A percentile compares a stretch with the other conserved stretches of the same genome.
Conservation (phyloP, 2,113 vertebrate species). For the Pontoporia blainvillei region DNA sequence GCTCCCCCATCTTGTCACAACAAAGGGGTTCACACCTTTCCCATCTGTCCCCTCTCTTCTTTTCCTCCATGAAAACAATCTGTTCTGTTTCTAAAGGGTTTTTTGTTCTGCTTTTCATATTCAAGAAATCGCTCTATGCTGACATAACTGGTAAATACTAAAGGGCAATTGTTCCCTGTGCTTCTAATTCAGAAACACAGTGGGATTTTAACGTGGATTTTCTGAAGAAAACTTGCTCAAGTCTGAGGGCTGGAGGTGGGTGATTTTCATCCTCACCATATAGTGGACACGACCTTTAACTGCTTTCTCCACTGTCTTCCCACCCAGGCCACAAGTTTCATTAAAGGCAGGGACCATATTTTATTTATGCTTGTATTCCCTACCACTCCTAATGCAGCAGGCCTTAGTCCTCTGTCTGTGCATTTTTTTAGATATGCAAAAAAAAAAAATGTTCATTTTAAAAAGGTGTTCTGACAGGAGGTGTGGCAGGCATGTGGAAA, state of each 20-base stretch:
- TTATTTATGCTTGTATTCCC: background rate
- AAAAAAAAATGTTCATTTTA: background rate
- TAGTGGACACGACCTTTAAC: background rate
- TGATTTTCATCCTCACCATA: background rate
- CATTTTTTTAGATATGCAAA: background rate
- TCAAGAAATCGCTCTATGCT: background rate
- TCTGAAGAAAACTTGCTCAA: background rate
- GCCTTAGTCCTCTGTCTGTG: background rate
- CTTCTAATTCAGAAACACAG: background rate
- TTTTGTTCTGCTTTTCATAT: background rate
- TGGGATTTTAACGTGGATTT: background rate
- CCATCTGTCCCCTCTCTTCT: background rate
- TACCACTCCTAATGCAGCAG: background rate
- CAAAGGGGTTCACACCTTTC: background rate
- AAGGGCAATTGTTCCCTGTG: background rate
- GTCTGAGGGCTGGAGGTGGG: background rate
- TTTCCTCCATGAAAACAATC: background rate
- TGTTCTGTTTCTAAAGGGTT: background rate
- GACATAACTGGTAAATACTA: background rate
- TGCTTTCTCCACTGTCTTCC: background rate
- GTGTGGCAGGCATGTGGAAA: background rate
- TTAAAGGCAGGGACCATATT: background rate
- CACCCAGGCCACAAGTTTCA: background rate
- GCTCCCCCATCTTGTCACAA: background rate
- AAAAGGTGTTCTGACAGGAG: background rate